These are phyloP conservation scores for Remorina albescens DNA, from an alignment of 2,797 vertebrate genomes.

Conservation along the genomic window DNA sequence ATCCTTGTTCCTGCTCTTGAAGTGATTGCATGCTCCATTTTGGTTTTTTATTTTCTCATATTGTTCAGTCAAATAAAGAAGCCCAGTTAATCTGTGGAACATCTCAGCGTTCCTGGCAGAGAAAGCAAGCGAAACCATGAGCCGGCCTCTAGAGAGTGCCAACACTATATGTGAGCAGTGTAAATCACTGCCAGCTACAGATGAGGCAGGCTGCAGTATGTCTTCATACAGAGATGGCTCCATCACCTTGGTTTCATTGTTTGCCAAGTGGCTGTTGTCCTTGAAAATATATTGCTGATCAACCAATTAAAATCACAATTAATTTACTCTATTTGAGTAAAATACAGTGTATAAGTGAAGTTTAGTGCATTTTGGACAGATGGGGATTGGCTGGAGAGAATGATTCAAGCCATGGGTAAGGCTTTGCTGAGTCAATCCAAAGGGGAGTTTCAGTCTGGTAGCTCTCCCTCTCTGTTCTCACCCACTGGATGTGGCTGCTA, in stretches of 20 bases:
- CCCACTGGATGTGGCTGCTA: background rate
- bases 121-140: background rate
- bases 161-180: background rate
- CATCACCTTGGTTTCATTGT: background rate
- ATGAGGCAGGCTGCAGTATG: constrained; percentile 2
- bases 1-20: background rate
- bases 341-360: too few species aligned
- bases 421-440: constrained; percentile 6
- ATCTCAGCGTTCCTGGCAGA: background rate
- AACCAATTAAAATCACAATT: background rate
- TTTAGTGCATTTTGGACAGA: background rate
- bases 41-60: too few species aligned
- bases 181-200: constrained; percentile 1
- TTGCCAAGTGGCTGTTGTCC: background rate
- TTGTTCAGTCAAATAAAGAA: too few species aligned
- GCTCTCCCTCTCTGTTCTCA: background rate
- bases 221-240: background rate
- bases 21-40: too few species aligned
- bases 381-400: background rate
- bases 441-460: background rate
- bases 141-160: too few species aligned
- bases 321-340: background rate
- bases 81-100: too few species aligned
- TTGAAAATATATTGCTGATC: background rate
- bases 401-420: background rate